Evolutionary conservation across 2,113 vertebrate genomes (phyloP).

Genomic region (Passer montanus): DNA sequence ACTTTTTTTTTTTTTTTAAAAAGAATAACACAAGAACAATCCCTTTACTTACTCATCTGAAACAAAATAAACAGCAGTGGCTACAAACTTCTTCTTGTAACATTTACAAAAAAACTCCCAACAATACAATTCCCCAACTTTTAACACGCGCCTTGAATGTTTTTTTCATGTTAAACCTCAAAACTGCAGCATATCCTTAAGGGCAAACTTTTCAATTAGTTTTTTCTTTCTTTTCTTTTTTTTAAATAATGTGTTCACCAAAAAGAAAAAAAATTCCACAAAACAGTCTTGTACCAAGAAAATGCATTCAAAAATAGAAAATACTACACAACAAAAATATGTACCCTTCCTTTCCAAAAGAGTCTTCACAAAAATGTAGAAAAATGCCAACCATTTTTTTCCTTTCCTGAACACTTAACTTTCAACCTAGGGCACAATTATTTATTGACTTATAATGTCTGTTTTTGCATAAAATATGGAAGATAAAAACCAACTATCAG

Average conservation of each 20-base stretch:
- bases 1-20: constrained; percentile 52
- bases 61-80: constrained; percentile 89
- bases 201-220: constrained; percentile 86
- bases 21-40: constrained; percentile 85
- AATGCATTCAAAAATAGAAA: constrained; percentile 89
- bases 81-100: constrained; percentile 86
- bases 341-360: constrained; percentile 87
- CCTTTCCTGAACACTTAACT: constrained; percentile 82
- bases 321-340: constrained; percentile 90
- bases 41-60: constrained; percentile 86
- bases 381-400: constrained; percentile 79
- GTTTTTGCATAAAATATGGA: constrained; percentile 85
- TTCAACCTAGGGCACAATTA: constrained; percentile 83
- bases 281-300: constrained; percentile 88
- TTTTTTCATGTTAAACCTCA: constrained; percentile 77
- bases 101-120: constrained; percentile 86
- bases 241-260: constrained; percentile 83
- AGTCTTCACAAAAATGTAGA: constrained; percentile 85
- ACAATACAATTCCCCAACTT: constrained; percentile 85
- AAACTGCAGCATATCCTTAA: constrained; percentile 89
- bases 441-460: constrained; percentile 81
- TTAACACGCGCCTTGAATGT: constrained; percentile 79
- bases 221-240: constrained; percentile 77
- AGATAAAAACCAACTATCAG: constrained; percentile 80
- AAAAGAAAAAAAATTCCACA: constrained; percentile 73